Conservation (phyloP, 1,140 invertebrate genomes). For the Pseudomyrmex dendroicus region DNA sequence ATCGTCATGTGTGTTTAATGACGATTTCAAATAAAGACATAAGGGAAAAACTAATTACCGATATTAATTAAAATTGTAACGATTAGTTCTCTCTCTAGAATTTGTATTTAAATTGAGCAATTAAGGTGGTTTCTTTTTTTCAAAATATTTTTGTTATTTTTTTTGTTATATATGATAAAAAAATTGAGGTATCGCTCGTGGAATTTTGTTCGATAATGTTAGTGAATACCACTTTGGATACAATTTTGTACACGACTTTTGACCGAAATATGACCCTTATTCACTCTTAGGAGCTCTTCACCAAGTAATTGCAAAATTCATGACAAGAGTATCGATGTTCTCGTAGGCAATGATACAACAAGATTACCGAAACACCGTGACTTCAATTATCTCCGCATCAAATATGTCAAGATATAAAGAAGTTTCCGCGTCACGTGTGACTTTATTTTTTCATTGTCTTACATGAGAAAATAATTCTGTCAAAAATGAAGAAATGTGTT, state of each 20-base stretch:
- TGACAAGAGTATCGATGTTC: slow-evolving; percentile 26
- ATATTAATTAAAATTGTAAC: slow-evolving; percentile 20
- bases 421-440: background rate
- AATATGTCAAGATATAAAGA: slow-evolving; percentile 5
- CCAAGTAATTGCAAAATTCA: slow-evolving; percentile 9
- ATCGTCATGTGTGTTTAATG: slow-evolving; percentile 15
- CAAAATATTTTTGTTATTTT: too few relatives aligned
- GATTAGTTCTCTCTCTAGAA: background rate
- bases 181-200: slow-evolving; percentile 24
- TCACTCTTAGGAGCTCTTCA: background rate
- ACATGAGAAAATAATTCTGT: too few relatives aligned
- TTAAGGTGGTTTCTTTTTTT: too few relatives aligned
- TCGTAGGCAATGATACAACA: background rate
- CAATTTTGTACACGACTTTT: slow-evolving; percentile 34
- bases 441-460: background rate
- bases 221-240: background rate
- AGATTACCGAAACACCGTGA: slow-evolving; percentile 37
- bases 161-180: background rate
- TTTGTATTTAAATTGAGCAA: background rate
- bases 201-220: slow-evolving; percentile 35
- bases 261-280: slow-evolving; percentile 25
- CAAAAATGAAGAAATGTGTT: too few relatives aligned
- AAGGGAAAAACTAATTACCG: background rate
- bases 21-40: background rate
- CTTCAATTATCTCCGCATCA: background rate